Evolutionary conservation across 2,888 invertebrate genomes (phyloP), one percentile per base, ranked within the genome.

Genomic region (Meiosimyza decipiens): DNA sequence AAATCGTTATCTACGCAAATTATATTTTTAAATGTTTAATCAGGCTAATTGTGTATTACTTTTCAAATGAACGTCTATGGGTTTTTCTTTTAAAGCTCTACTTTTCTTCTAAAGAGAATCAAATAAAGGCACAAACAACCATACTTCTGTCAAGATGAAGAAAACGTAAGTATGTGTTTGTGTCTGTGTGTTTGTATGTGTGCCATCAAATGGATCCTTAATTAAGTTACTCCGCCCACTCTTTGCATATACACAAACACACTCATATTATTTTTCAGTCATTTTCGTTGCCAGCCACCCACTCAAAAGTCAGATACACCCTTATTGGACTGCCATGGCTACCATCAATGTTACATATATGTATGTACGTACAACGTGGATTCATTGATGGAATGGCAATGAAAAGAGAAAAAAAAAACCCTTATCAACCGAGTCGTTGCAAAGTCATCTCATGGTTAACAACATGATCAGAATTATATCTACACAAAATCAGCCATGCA

Each of bases 221-320:
- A 87, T 87, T 87, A 82, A 86, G 86, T 87, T 87, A 87, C 87
- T 84, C 87, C 86, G 83, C 86, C 86, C 84, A 84, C 81, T 84
- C 87, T 85, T 83, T 86, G 86, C 84, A 84, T 81, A 81, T 80
- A 69, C 40, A 55, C 47, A 71, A 16, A 62, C 47, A 60, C 15
- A 74, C 68, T 71, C 9, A 40, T 9, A 40, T 40, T 9, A 40
- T 9, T 40, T 40, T 9, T 75, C 51, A 73, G 55, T 52, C 71
- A 40, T 68, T 18, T 52, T 18, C 47, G n/a, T 55, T 16, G 40
- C n/a, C 22, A 40, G 33, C 47, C 71, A 60, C 60, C 40, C 40
- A 70, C 60, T 28, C 28, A 64, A 65, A 64, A 50, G 49, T 47
- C 62, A 64, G 51, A 64, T 18, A 13, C 50, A 63, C 70, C 70